A percentile compares a stretch with the other conserved stretches of the same genome.
These are phyloP conservation scores for Miniopterus natalensis DNA, from an alignment of 2,113 vertebrate genomes.

Conservation along the genomic window DNA sequence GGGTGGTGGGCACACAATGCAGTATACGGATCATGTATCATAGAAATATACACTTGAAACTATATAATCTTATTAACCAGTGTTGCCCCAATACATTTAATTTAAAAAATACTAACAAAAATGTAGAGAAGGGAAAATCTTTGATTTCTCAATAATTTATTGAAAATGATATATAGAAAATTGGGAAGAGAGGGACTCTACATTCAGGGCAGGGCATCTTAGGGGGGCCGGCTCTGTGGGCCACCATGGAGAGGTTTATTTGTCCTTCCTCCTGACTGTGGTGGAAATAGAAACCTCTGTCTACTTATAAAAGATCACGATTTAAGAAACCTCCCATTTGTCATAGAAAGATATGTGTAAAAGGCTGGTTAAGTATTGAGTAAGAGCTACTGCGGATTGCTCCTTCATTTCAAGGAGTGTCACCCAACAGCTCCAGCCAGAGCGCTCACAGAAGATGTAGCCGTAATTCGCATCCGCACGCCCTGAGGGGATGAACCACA, in stretches of 20 bases:
- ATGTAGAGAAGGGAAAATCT: background rate
- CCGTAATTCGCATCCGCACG: background rate
- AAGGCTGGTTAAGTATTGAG: background rate
- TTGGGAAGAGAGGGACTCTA: accelerated
- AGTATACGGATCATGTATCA: background rate
- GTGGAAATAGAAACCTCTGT: background rate
- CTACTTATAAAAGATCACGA: background rate
- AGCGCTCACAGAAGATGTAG: background rate
- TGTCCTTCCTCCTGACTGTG: background rate
- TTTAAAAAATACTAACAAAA: constrained; percentile 12
- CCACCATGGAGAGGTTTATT: background rate
- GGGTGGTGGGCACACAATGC: background rate
- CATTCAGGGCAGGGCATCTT: background rate
- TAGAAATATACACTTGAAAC: background rate
- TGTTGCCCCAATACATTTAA: background rate
- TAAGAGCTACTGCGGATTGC: background rate
- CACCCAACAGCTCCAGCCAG: background rate
- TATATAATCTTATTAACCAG: background rate
- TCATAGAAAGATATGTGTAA: background rate
- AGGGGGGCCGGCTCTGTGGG: background rate
- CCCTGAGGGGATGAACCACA: background rate
- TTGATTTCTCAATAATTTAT: constrained; percentile 22
- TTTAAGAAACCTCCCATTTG: background rate
- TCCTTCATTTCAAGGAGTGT: background rate
- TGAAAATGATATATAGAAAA: background rate